phyloP scores from a whole-genome alignment of 2,888 invertebrate genomes.

The Oxycera nigricornis region DNA sequence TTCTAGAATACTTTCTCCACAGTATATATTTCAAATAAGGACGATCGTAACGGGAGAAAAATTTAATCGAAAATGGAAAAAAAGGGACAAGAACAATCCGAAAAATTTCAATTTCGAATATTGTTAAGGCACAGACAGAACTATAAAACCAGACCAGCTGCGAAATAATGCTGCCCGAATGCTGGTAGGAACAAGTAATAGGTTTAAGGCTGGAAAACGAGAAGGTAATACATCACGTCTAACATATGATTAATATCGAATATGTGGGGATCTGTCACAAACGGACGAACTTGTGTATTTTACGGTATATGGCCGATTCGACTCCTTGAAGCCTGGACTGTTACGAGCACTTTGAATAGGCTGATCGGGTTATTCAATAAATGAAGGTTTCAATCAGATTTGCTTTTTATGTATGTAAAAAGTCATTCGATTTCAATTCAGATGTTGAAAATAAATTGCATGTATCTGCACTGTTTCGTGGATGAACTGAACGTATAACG shows the following conservation, averaged over 20 bases:
- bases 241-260: conserved; percentile 35
- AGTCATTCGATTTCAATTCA: conserved; percentile 29
- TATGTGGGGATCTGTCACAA: conserved; percentile 34
- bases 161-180: not conserved
- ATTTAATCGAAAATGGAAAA: not conserved
- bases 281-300: conserved; percentile 31
- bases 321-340: conserved; percentile 4
- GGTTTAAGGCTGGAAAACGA: not conserved
- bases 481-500: too few species aligned
- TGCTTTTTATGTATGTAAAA: not conserved
- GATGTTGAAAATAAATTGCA: conserved; percentile 13
- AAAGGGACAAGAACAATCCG: not conserved
- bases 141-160: conserved; percentile 15
- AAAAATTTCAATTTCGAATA: conserved; percentile 37
- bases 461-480: not conserved
- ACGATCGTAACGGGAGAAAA: not conserved
- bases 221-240: conserved; percentile 27
- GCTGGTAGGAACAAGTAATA: not conserved
- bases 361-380: conserved; percentile 26
- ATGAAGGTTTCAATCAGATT: conserved; percentile 34
- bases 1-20: not conserved
- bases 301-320: conserved; percentile 1
- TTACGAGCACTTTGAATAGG: not conserved
- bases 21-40: not conserved
- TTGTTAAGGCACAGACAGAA: conserved; percentile 12